phyloP scores from a whole-genome alignment of 2,888 invertebrate genomes.

The Zele albiditarsus region DNA sequence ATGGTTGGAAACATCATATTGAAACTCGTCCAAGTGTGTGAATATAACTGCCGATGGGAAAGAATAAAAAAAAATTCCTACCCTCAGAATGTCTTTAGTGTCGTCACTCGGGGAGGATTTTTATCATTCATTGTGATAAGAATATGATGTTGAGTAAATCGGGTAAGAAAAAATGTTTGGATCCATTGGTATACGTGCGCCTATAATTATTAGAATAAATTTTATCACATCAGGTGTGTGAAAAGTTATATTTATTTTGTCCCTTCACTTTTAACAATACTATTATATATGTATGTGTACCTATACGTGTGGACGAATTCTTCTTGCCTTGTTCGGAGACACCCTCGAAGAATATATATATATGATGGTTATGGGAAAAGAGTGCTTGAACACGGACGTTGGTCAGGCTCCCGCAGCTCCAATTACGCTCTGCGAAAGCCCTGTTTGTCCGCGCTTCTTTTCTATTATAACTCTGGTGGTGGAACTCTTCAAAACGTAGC shows the following conservation, averaged over 20 bases:
- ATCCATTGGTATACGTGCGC: neutral
- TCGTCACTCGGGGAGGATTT: neutral
- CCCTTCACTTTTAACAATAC: neutral
- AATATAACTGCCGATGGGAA: slow-evolving; percentile 66
- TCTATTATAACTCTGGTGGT: slow-evolving; percentile 46
- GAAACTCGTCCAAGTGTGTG: slow-evolving; percentile 66
- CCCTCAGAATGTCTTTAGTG: slow-evolving; percentile 15
- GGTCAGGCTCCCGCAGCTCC: slow-evolving; percentile 69
- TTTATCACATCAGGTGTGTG: neutral
- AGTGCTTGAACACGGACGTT: slow-evolving; percentile 72
- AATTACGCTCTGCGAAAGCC: slow-evolving; percentile 64
- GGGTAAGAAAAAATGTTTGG: neutral
- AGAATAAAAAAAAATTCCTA: slow-evolving; percentile 31
- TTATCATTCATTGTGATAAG: too few relatives aligned
- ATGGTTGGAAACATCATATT: slow-evolving; percentile 51
- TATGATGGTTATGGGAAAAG: slow-evolving; percentile 66
- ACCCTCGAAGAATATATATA: slow-evolving; percentile 63
- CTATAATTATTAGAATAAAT: neutral
- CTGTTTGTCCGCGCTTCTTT: slow-evolving; percentile 41
- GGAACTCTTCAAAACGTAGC: slow-evolving; percentile 56
- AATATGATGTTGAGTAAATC: too few relatives aligned
- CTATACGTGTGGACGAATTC: slow-evolving; percentile 1
- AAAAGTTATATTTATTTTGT: neutral
- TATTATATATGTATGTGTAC: neutral
- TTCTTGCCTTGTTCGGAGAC: slow-evolving; percentile 55